Conservation (phyloP, 2,888 invertebrate genomes). For the Limnephilus auricula region DNA sequence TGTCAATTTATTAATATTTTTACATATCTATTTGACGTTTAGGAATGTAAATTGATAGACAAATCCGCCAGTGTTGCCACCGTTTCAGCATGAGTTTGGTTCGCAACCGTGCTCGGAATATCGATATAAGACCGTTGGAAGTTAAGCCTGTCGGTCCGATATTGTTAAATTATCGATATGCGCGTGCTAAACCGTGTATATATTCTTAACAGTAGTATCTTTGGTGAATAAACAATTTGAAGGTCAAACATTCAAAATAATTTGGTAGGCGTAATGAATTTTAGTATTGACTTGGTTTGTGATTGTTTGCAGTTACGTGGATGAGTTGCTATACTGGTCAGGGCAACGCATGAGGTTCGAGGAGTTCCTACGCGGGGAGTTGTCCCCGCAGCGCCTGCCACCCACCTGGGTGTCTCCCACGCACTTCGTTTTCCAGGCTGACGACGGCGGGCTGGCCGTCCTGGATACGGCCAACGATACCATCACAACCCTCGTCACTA, state of each 20-base stretch:
- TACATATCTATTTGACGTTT: too few relatives aligned
- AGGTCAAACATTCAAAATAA: slow-evolving; percentile 44
- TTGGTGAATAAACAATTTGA: background rate
- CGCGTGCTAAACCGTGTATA: too few relatives aligned
- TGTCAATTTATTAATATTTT: too few relatives aligned
- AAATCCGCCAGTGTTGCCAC: too few relatives aligned
- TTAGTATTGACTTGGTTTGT: slow-evolving; percentile 42
- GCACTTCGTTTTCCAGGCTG: slow-evolving; percentile 91
- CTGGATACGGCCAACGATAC: slow-evolving; percentile 88
- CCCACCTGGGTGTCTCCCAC: slow-evolving; percentile 90
- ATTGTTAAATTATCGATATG: too few relatives aligned
- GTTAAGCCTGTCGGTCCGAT: too few relatives aligned
- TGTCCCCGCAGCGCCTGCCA: slow-evolving; percentile 84
- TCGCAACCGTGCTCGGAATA: too few relatives aligned
- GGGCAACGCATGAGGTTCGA: slow-evolving; percentile 91
- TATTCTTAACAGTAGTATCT: background rate
- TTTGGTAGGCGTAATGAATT: slow-evolving; percentile 56
- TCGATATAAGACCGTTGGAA: too few relatives aligned
- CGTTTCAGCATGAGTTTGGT: too few relatives aligned
- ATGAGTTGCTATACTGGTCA: slow-evolving; percentile 93
- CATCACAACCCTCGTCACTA: slow-evolving; percentile 88
- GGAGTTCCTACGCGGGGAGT: slow-evolving; percentile 89
- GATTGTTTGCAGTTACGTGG: slow-evolving; percentile 82
- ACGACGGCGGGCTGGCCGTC: slow-evolving; percentile 90
- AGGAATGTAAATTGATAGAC: too few relatives aligned